Conservation (phyloP, 2,113 vertebrate species). For the Zingel zingel region DNA sequence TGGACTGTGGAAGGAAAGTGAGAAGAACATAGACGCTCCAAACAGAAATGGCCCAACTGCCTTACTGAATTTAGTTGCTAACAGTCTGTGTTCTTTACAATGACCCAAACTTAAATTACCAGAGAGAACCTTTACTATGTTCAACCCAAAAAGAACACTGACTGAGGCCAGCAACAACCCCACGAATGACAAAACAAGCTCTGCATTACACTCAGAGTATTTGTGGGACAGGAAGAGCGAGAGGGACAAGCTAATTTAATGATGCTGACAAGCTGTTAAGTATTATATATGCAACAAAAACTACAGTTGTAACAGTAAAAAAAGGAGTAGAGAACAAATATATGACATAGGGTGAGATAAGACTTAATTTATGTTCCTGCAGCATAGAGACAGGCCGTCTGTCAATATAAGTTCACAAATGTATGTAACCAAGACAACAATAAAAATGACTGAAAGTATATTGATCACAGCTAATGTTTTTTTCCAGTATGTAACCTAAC, state of each 20-base stretch:
- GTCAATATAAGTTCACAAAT: background rate
- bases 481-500: background rate
- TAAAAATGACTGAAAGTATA: background rate
- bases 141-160: too few species aligned
- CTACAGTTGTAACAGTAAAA: background rate
- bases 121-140: background rate
- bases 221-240: background rate
- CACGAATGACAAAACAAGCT: background rate
- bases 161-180: background rate
- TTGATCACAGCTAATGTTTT: slow-evolving; percentile 9
- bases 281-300: background rate
- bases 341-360: background rate
- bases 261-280: background rate
- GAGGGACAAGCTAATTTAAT: background rate
- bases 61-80: background rate
- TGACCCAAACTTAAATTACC: background rate
- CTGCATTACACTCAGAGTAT: background rate
- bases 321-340: background rate
- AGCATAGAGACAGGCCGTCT: background rate
- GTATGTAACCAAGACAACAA: background rate
- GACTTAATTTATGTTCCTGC: background rate
- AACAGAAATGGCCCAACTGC: background rate
- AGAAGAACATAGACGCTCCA: background rate
- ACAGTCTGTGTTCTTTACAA: background rate
- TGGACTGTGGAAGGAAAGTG: background rate